Conservation (phyloP, 1,140 invertebrate species). For the Oreohelix idahoensis region DNA sequence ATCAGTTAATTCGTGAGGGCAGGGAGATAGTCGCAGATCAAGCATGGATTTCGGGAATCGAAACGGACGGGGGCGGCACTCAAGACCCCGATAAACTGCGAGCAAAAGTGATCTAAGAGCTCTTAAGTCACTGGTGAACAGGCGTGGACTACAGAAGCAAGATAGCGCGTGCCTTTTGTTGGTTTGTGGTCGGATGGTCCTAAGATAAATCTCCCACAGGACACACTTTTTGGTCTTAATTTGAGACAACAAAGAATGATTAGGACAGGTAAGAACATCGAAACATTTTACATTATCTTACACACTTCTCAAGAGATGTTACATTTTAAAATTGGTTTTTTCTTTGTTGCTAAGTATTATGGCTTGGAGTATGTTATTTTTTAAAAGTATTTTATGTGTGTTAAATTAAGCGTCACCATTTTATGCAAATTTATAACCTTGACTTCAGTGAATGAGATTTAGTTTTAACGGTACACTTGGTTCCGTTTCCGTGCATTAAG, state of each 20-base stretch:
- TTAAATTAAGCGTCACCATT: too few relatives aligned
- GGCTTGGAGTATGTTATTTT: too few relatives aligned
- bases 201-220: neutral
- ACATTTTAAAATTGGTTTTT: too few relatives aligned
- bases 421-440: too few relatives aligned
- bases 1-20: slow-evolving; percentile 29
- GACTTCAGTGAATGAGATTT: too few relatives aligned
- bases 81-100: neutral
- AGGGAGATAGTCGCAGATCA: slow-evolving; percentile 7
- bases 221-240: neutral
- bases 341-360: too few relatives aligned
- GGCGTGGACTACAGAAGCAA: neutral
- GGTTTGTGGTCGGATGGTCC: neutral
- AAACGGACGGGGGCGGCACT: slow-evolving; percentile 20
- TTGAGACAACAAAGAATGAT: neutral
- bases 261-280: neutral
- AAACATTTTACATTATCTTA: too few relatives aligned
- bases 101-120: slow-evolving; percentile 8
- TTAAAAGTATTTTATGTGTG: too few relatives aligned
- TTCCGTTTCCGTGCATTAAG: too few relatives aligned
- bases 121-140: neutral
- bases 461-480: too few relatives aligned
- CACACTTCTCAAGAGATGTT: too few relatives aligned
- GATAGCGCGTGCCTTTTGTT: neutral
- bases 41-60: slow-evolving; percentile 21